Evolutionary conservation across 1,140 invertebrate genomes (phyloP).

Genomic region (Pseudomyrmex dendroicus): DNA sequence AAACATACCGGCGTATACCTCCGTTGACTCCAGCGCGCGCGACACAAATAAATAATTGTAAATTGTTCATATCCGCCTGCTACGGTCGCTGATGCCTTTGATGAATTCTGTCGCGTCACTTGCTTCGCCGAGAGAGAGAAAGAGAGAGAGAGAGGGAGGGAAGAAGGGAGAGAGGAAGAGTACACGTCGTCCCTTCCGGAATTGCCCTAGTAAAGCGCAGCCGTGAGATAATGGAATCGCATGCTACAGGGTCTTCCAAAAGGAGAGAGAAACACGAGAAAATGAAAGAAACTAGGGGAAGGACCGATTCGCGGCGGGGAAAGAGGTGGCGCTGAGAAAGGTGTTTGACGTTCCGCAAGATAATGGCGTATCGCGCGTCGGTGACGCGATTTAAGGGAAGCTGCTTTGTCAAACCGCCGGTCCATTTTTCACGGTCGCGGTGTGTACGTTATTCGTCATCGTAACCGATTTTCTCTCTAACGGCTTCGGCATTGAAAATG

Average conservation of each 20-base stretch:
- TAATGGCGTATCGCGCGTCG: conserved; percentile 54
- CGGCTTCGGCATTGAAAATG: conserved; percentile 50
- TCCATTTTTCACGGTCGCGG: conserved; percentile 49
- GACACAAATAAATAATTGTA: conserved; percentile 37
- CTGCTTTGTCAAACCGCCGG: conserved; percentile 52
- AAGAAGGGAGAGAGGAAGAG: background rate
- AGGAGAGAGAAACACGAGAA: background rate
- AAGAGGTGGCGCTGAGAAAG: background rate
- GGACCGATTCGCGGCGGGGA: background rate
- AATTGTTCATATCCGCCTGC: conserved; percentile 43
- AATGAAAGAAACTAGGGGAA: background rate
- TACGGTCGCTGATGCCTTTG: conserved; percentile 23
- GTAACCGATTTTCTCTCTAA: conserved; percentile 51
- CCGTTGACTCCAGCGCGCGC: conserved; percentile 5
- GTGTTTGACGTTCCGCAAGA: conserved; percentile 32
- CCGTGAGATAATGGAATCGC: conserved; percentile 53
- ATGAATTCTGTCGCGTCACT: conserved; percentile 60
- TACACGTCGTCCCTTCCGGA: conserved; percentile 35
- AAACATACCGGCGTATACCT: conserved; percentile 42
- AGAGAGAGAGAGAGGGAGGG: too few relatives aligned
- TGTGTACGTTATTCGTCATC: conserved; percentile 45
- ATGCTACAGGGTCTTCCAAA: background rate
- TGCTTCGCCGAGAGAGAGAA: background rate
- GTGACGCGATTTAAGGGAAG: conserved; percentile 49
- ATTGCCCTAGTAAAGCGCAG: conserved; percentile 47